Conservation (phyloP, 30 jellyfish, hydroid and myxozoan species). For the Mastigias papua region DNA sequence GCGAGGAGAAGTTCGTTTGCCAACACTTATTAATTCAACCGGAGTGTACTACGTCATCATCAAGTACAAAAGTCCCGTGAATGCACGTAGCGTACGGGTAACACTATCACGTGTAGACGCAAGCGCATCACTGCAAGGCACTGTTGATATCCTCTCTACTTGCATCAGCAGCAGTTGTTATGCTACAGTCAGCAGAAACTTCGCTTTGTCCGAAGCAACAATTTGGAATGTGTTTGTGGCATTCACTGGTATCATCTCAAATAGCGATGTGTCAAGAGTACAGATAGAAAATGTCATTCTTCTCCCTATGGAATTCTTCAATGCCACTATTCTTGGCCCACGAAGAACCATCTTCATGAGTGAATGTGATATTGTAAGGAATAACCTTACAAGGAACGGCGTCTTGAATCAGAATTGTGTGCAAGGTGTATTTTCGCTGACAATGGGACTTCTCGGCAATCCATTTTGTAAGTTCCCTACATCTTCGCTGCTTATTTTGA, state of each 20-base stretch:
- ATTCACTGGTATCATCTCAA: slow-evolving; percentile 5
- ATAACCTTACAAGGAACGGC: slow-evolving; percentile 50
- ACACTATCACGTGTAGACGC: slow-evolving; percentile 2
- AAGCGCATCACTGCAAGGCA: neutral
- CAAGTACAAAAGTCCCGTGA: slow-evolving; percentile 48
- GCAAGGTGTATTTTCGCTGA: slow-evolving; percentile 72
- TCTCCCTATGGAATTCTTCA: slow-evolving; percentile 76
- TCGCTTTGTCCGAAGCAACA: slow-evolving; percentile 36
- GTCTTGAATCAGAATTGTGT: slow-evolving; percentile 44
- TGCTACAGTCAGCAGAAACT: slow-evolving; percentile 17
- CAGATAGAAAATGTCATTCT: slow-evolving; percentile 36
- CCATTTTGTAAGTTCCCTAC: slow-evolving; percentile 64
- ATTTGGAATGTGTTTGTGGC: slow-evolving; percentile 57
- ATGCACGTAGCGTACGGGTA: slow-evolving; percentile 14
- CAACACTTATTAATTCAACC: slow-evolving; percentile 46
- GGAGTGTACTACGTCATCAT: slow-evolving; percentile 55
- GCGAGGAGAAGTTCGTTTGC: slow-evolving; percentile 61
- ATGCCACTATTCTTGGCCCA: slow-evolving; percentile 68
- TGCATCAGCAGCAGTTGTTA: slow-evolving; percentile 67
- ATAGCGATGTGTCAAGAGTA: slow-evolving; percentile 15
- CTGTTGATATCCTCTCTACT: slow-evolving; percentile 5
- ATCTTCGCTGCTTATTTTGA: too few species aligned
- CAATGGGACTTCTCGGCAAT: slow-evolving; percentile 73
- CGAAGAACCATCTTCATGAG: slow-evolving; percentile 24
- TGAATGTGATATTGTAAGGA: slow-evolving; percentile 58